Conservation (phyloP, 2,797 vertebrate genomes). For the Hozukius guyotensis region DNA sequence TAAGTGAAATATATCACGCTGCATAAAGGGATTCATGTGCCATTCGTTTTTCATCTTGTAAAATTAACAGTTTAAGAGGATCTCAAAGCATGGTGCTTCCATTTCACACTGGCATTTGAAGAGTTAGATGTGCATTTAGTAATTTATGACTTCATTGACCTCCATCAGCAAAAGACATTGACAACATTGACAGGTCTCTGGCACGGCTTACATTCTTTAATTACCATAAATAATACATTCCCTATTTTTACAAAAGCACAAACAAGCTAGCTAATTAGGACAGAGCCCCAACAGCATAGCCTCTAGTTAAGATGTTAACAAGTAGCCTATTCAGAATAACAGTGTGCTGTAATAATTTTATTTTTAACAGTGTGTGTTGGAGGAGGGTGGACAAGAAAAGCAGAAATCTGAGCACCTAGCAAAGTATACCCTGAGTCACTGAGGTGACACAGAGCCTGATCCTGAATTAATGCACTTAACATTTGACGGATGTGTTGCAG, state of each 20-base stretch:
- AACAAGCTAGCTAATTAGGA: not conserved
- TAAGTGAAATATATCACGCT: not conserved
- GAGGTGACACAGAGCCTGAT: not conserved
- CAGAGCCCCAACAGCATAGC: not conserved
- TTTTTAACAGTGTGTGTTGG: not conserved
- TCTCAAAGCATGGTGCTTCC: not conserved
- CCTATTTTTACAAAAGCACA: not conserved
- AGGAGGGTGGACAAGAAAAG: not conserved
- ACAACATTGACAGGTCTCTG: slow-evolving; percentile 11
- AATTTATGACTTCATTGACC: slow-evolving; percentile 10
- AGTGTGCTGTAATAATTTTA: not conserved
- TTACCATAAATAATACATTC: slow-evolving; percentile 25
- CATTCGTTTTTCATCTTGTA: not conserved
- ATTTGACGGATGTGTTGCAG: not conserved
- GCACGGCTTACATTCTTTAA: not conserved
- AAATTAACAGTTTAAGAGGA: not conserved
- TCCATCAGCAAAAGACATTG: not conserved
- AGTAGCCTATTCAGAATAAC: not conserved
- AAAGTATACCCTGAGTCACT: not conserved
- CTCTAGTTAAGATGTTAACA: not conserved
- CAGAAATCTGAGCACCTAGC: not conserved
- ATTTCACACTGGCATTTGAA: not conserved
- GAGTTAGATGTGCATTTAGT: slow-evolving; percentile 5
- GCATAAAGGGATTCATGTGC: not conserved
- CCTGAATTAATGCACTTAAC: not conserved